These are phyloP conservation scores for Forbesichthys papilliferus DNA, from an alignment of 2,113 vertebrate genomes.

Conservation along the genomic window DNA sequence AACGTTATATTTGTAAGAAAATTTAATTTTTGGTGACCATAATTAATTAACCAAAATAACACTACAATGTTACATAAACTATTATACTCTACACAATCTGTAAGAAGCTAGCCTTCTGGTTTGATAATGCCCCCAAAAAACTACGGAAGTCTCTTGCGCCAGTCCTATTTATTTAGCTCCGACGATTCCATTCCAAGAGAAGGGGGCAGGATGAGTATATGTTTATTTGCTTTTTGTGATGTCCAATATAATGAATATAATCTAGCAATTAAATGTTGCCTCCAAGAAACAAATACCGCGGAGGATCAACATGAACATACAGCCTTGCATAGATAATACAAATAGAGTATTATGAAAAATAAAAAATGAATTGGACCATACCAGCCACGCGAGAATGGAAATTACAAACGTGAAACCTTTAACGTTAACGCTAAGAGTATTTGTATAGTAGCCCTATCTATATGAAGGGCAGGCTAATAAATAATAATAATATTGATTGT, in stretches of 20 bases:
- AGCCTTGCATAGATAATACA: neutral
- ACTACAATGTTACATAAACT: slow-evolving; percentile 5
- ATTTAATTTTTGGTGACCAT: slow-evolving; percentile 10
- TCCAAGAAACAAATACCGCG: too few relatives aligned
- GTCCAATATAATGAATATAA: too few relatives aligned
- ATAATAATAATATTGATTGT: neutral
- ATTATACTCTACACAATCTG: slow-evolving; percentile 22
- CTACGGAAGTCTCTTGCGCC: slow-evolving; percentile 35
- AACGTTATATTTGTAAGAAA: slow-evolving; percentile 12
- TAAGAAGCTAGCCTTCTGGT: neutral
- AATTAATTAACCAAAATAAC: neutral
- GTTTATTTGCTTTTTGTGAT: neutral
- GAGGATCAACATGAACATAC: neutral
- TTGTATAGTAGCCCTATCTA: too few relatives aligned
- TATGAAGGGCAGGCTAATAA: too few relatives aligned
- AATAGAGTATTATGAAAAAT: slow-evolving; percentile 13
- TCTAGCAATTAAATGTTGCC: too few relatives aligned
- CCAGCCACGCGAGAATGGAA: slow-evolving; percentile 49
- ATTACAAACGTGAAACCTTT: neutral
- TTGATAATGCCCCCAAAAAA: slow-evolving; percentile 39
- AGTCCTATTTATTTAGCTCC: slow-evolving; percentile 17
- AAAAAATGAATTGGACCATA: neutral
- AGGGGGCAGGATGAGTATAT: neutral
- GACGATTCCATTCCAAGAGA: slow-evolving; percentile 40
- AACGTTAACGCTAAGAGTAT: neutral